Conservation (phyloP, 2,113 vertebrate genomes). For the Sebastes fasciatus region DNA sequence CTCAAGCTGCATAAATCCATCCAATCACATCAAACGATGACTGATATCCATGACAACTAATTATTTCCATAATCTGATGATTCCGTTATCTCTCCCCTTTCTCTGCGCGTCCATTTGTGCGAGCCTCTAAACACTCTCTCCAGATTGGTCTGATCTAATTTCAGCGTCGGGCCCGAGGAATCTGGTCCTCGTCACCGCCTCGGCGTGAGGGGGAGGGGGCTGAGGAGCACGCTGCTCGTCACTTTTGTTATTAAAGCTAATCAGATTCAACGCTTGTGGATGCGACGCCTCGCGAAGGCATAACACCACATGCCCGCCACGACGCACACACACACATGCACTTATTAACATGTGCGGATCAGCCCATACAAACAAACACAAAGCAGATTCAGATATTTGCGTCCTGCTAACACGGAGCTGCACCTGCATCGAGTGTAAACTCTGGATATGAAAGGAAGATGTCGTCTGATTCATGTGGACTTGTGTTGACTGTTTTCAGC, state of each 20-base stretch:
- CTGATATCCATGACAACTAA: conserved; percentile 69
- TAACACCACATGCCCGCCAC: conserved; percentile 32
- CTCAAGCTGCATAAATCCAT: conserved; percentile 51
- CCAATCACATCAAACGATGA: conserved; percentile 55
- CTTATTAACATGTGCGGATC: conserved; percentile 25
- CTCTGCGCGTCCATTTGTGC: conserved; percentile 32
- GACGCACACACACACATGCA: neutral
- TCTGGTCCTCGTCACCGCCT: conserved; percentile 71
- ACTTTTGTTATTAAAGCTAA: conserved; percentile 46
- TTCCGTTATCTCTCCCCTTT: conserved; percentile 55
- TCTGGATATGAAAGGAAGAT: neutral
- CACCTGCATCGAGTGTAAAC: conserved; percentile 11
- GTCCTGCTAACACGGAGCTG: neutral
- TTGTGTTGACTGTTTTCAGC: neutral
- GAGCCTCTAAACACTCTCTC: conserved; percentile 59
- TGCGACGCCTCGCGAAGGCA: neutral
- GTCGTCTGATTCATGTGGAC: neutral
- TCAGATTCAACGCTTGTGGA: conserved; percentile 49
- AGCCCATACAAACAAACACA: conserved; percentile 33
- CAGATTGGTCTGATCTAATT: conserved; percentile 78
- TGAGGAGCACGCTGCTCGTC: conserved; percentile 5
- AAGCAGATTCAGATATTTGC: conserved; percentile 3
- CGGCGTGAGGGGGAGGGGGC: conserved; percentile 12
- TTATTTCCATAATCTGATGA: conserved; percentile 76
- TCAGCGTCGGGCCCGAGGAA: conserved; percentile 56